Percentiles rank a stretch among this genome's conserved stretches.
phyloP scores from a whole-genome alignment of 2,113 vertebrate genomes.

The Cheilinus undulatus region DNA sequence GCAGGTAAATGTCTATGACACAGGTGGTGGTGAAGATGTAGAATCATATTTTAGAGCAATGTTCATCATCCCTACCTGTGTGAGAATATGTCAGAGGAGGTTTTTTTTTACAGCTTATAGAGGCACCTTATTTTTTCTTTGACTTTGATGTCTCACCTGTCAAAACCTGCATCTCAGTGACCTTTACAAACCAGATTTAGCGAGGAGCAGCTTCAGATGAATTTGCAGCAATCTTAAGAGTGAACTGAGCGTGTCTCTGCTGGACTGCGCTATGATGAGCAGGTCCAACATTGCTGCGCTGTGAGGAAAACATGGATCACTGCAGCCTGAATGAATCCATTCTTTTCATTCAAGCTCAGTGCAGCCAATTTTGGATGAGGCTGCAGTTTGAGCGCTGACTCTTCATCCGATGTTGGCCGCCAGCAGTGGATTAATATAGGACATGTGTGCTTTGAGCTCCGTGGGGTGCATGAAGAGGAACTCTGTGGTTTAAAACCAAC shows the following conservation, averaged over 20 bases:
- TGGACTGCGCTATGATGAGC: neutral
- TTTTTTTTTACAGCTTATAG: no score
- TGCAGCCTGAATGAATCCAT: slow-evolving; percentile 1
- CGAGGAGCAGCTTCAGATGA: no score
- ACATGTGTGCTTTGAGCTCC: slow-evolving; percentile 28
- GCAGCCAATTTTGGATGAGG: neutral
- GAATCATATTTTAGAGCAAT: no score
- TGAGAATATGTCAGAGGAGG: no score
- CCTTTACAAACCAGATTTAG: neutral
- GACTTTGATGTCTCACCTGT: no score
- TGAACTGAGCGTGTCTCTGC: no score
- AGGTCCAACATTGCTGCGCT: neutral
- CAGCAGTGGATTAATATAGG: slow-evolving; percentile 33
- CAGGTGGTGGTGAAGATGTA: no score
- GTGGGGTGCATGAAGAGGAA: neutral
- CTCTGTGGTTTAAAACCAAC: slow-evolving; percentile 10
- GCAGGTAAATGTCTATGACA: slow-evolving; percentile 84
- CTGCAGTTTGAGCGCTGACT: neutral
- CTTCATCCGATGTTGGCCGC: slow-evolving; percentile 7
- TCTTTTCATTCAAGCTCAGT: slow-evolving; percentile 14
- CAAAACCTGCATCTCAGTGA: no score
- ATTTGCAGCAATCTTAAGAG: no score
- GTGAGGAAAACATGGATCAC: neutral
- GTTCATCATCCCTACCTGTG: no score
- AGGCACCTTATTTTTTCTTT: no score